Conservation (phyloP, 1,140 invertebrate species). For the Temnothorax curvispinosus region DNA sequence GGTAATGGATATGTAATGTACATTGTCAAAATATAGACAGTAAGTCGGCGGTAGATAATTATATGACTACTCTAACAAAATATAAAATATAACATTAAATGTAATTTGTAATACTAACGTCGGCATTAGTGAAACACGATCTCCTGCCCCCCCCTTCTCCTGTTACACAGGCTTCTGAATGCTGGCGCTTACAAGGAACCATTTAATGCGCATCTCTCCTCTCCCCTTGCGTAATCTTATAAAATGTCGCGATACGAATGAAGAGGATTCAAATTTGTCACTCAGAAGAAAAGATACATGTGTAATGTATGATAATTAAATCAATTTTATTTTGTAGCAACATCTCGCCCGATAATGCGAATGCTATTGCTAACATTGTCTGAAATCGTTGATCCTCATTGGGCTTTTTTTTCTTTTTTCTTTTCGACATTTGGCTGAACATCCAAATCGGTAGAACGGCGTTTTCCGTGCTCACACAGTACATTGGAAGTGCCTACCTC, state of each 20-base stretch:
- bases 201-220: background rate
- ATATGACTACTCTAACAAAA: conserved; percentile 17
- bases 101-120: conserved; percentile 30
- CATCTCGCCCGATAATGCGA: conserved; percentile 31
- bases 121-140: background rate
- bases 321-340: conserved; percentile 49
- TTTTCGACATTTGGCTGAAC: conserved; percentile 45
- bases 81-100: conserved; percentile 47
- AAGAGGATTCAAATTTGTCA: background rate
- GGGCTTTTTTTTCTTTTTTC: background rate
- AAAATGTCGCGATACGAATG: conserved; percentile 7
- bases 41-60: conserved; percentile 28
- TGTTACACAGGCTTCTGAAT: background rate
- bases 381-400: background rate
- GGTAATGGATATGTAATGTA: conserved; percentile 54
- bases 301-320: conserved; percentile 25
- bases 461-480: background rate
- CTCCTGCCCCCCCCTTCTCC: background rate
- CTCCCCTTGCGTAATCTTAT: background rate
- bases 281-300: background rate
- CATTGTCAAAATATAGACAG: conserved; percentile 34
- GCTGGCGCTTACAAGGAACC: background rate
- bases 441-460: background rate
- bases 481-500: background rate
- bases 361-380: background rate